Evolutionary conservation across 2,888 invertebrate genomes (phyloP), one percentile per base, ranked within the genome.

Genomic region (Leptinotarsa peninsularis): DNA sequence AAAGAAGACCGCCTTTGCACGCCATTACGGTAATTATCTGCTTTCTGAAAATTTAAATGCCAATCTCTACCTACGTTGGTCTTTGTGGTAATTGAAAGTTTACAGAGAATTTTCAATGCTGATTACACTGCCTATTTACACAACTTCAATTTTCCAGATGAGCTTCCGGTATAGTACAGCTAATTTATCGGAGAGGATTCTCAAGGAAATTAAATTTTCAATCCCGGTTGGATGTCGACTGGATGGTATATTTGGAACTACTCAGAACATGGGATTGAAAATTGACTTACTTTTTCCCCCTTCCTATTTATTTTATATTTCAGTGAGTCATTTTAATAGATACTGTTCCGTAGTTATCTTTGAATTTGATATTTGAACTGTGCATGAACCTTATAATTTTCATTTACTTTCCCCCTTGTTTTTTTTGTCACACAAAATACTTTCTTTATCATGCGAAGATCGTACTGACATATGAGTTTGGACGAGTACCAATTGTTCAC

Each of bases 1-100:
- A 72, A 69, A n/a, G 49, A 66, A 72, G 72, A 67, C 72, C 69
- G 43, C 74, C 70, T 74, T 72, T 56, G 60, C 73, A 71, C 49
- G 49, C 66, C 52, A 68, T 68, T 63, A 63, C 63, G 13, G 63
- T 63, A 63, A 63, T 63, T 63, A 63, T 63, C 63, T 63, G 63
- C 63, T 68, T 68, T 33, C 67, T 52, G 27, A 68, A 68, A 68
- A 68, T 68, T 68, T 17, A 27, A 54, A 68, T 68, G 54, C 68
- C 52, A 33, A 68, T 52, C 54, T 68, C 52, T 68, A 68, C 43
- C 63, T 43, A 43, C 63, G 33, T 63, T 13, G 63, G 43, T 63
- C 33, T 63, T 63, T 33, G 63, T 63, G 63, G 63, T 63, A 63
- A 63, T 63, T 63, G 63, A n/a, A 63, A 63, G 63, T 63, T 63